A percentile compares a stretch with the other conserved stretches of the same genome.
These are phyloP conservation scores for Idaea biselata DNA, from an alignment of 2,888 invertebrate genomes.

Conservation along the genomic window DNA sequence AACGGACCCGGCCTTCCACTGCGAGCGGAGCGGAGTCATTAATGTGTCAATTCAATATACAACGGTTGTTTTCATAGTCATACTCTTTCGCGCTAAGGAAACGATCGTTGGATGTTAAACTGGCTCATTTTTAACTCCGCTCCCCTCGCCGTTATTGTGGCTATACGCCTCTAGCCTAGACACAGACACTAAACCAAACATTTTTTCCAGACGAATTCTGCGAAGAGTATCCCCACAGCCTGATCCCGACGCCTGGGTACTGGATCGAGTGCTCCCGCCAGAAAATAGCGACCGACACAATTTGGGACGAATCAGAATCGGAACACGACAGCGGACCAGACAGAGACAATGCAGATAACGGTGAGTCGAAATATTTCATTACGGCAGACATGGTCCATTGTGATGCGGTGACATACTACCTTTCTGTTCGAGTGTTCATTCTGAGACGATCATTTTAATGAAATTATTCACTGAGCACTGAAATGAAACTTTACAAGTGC, in stretches of 20 bases:
- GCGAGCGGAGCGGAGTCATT: no score
- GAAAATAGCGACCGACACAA: conserved; percentile 90
- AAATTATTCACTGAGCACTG: no score
- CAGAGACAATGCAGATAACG: conserved; percentile 67
- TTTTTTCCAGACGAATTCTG: conserved; percentile 91
- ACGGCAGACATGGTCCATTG: conserved; percentile 9
- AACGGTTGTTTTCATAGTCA: no score
- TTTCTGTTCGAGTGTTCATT: neutral
- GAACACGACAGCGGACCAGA: conserved; percentile 86
- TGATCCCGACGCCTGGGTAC: conserved; percentile 95
- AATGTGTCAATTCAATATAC: no score
- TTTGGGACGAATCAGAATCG: conserved; percentile 93
- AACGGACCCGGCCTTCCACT: no score
- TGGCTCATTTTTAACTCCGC: no score
- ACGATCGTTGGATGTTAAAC: no score
- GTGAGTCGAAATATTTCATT: conserved; percentile 43
- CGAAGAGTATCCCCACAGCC: conserved; percentile 94
- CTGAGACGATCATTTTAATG: neutral
- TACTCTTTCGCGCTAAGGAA: no score
- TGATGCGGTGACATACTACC: neutral
- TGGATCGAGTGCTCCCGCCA: conserved; percentile 98
- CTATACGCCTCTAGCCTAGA: neutral
- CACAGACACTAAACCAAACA: conserved; percentile 3
- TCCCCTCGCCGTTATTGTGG: no score
- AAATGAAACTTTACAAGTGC: no score